These are phyloP conservation scores for Dinomys branickii DNA, from an alignment of 2,113 vertebrate species.

Conservation along the genomic window DNA sequence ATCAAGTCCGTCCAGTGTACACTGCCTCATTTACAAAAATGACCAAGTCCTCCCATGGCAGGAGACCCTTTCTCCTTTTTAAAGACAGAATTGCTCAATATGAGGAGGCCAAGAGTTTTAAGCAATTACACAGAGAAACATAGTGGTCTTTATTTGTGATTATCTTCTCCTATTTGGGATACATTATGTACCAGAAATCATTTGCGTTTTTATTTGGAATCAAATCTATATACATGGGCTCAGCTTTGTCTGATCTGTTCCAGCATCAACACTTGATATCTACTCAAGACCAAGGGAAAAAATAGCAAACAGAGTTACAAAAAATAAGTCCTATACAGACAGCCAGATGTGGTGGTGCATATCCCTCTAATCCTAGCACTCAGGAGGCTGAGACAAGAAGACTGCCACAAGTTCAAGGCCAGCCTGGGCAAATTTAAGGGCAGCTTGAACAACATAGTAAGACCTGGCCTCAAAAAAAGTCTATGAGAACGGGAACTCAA, in stretches of 20 bases:
- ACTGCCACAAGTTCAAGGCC: background rate
- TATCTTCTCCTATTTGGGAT: background rate
- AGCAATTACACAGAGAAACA: background rate
- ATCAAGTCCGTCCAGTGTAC: background rate
- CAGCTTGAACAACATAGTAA: background rate
- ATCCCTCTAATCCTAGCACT: background rate
- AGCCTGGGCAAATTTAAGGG: background rate
- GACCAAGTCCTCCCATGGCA: background rate
- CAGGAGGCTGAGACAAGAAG: background rate
- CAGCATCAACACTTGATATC: background rate
- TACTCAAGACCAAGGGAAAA: background rate
- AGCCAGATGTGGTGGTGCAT: background rate
- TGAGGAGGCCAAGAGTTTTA: background rate
- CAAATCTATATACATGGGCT: background rate
- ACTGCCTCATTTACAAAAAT: background rate
- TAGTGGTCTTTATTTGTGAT: background rate
- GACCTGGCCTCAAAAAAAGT: background rate
- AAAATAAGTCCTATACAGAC: background rate
- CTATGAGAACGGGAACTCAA: conserved; percentile 47
- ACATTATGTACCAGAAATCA: conserved; percentile 16
- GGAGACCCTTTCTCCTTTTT: background rate
- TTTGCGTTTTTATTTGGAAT: background rate
- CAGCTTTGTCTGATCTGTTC: background rate
- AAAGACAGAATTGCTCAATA: background rate
- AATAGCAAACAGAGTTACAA: background rate